phyloP scores from a whole-genome alignment of 2,888 invertebrate genomes.

The Pseudococcus jackbeardsleyi region DNA sequence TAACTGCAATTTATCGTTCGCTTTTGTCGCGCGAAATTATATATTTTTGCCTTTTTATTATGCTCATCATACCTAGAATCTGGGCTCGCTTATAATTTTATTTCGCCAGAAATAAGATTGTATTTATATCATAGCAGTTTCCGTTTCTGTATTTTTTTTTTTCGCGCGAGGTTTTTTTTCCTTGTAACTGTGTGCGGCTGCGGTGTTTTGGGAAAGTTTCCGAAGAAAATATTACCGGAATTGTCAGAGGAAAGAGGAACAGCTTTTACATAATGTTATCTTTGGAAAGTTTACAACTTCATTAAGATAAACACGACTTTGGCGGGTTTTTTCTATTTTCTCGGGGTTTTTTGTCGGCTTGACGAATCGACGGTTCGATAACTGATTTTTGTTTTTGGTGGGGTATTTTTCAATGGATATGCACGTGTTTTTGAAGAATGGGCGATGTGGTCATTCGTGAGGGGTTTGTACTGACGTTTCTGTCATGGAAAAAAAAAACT shows the following conservation, averaged over 20 bases:
- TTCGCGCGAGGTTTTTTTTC: not conserved
- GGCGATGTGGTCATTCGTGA: too few relatives aligned
- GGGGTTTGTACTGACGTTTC: too few relatives aligned
- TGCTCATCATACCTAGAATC: conserved; percentile 55
- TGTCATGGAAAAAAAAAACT: too few relatives aligned
- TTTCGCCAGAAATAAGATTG: conserved; percentile 55
- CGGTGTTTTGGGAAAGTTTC: conserved; percentile 9
- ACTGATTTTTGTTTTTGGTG: not conserved
- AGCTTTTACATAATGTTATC: conserved; percentile 57
- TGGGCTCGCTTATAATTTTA: conserved; percentile 55
- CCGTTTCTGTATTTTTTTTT: conserved; percentile 31
- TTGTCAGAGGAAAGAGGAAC: conserved; percentile 40
- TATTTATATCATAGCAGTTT: conserved; percentile 47
- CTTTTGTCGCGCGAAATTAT: conserved; percentile 54
- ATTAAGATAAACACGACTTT: conserved; percentile 34
- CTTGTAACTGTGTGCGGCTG: conserved; percentile 1
- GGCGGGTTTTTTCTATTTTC: conserved; percentile 25
- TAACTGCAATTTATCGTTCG: conserved; percentile 56
- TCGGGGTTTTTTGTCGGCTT: not conserved
- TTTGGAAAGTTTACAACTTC: conserved; percentile 51
- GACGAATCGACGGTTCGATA: conserved; percentile 13
- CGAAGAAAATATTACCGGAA: conserved; percentile 48
- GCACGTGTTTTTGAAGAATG: too few relatives aligned
- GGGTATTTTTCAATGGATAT: not conserved
- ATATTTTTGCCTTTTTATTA: conserved; percentile 57